Evolutionary conservation across 2,888 invertebrate genomes (phyloP), one percentile per base, ranked within the genome.

Genomic region (Alviniconcha strummeri): DNA sequence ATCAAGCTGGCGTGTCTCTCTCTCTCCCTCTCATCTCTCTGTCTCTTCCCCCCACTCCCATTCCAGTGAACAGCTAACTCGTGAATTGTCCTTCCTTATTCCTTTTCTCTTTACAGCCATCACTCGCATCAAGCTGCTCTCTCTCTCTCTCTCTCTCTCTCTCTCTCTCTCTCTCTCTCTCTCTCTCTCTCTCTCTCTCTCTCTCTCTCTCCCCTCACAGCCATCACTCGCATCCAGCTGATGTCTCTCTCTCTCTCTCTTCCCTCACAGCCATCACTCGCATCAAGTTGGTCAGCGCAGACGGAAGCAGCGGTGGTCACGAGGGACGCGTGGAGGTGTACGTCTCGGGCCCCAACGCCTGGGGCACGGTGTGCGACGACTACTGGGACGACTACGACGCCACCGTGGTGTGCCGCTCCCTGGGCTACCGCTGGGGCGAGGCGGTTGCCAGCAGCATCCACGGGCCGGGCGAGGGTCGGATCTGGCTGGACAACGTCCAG

Each of bases 241-340:
- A 4, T 64, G 15, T 64, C 9, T 64, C 64, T 15, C 15, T 64
- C 15, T 9, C 64, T 64, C 11, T 15, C 64, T 64, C 11, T 64
- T 9, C 15, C 64, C 64, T 9, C 60, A 54, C 85, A 92, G 92
- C 83, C 72, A 85, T 90, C 7, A 94, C 95, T 13, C 94, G 95
- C 88, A 93, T 96, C 69, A 95, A 96, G 36, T 91, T 97, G 64
- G 95, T 93, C 13, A 19, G n/a, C 11, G 72, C 54, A 52, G 83
- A 84, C 64, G 81, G 77, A 11, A 72, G 6, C 9, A 36, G 8
- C 15, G 79, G 69, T 4, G 36, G 7, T 2, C 75, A 54, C 57
- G 69, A 80, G 54, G 97, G 97, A 0, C 94, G 96, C 75, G 94
- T 97, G 0, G 97, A 97, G 93, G 95, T 97, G 0, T 90, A 84